phyloP scores from a whole-genome alignment of 23 tunicate species.

The Ciona savignyi region DNA sequence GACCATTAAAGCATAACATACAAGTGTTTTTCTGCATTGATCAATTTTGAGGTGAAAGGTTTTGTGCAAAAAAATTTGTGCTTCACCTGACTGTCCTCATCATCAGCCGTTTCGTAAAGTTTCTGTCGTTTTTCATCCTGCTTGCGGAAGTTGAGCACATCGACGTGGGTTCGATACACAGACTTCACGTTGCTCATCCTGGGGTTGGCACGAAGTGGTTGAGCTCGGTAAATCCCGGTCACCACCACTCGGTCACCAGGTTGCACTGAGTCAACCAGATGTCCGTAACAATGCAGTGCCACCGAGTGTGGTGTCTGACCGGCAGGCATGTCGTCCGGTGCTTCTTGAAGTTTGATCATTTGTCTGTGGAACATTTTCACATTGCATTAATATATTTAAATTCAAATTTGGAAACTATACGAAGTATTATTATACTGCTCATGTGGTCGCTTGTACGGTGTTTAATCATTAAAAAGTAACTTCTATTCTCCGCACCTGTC shows the following conservation, averaged over 20 bases:
- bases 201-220: conserved; percentile 78
- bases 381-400: too few relatives aligned
- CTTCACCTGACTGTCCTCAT: conserved; percentile 46
- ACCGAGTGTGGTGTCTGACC: conserved; percentile 98
- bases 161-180: conserved; percentile 89
- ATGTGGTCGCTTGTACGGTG: too few relatives aligned
- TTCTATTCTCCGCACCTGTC: conserved; percentile 71
- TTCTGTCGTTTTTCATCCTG: conserved; percentile 52
- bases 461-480: too few relatives aligned
- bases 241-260: conserved; percentile 93
- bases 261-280: conserved; percentile 72
- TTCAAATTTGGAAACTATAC: too few relatives aligned
- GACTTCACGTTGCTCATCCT: conserved; percentile 84
- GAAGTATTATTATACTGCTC: too few relatives aligned
- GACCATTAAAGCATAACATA: not conserved
- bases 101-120: conserved; percentile 45
- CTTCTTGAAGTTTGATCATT: conserved; percentile 84
- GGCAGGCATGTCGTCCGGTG: conserved; percentile 99
- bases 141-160: conserved; percentile 79
- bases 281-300: conserved; percentile 72
- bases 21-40: not conserved
- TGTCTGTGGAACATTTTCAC: conserved; percentile 30
- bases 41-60: not conserved
- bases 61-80: too few relatives aligned
- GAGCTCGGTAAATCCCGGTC: conserved; percentile 90